Conservation (phyloP, 37 sponge, comb jelly and placozoan species). For the Cladorhizidae sp. region DNA sequence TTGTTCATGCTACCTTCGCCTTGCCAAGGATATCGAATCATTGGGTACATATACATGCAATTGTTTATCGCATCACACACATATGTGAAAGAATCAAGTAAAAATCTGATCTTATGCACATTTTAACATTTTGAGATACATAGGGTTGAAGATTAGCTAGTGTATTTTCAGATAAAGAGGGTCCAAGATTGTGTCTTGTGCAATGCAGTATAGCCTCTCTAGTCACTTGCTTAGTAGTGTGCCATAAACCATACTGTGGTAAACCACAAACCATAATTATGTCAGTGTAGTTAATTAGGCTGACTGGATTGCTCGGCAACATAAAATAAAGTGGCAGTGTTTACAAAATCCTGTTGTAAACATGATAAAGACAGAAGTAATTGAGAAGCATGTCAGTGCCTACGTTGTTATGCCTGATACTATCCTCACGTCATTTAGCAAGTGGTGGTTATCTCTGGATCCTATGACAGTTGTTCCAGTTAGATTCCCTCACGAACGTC, state of each 20-base stretch:
- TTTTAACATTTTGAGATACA: constrained; percentile 7
- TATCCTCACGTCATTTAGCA: constrained; percentile 9
- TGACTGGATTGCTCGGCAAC: constrained; percentile 6
- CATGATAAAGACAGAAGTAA: constrained; percentile 33
- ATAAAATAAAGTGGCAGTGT: constrained; percentile 29
- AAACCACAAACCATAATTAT: neutral
- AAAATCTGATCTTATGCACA: too few species aligned
- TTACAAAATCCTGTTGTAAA: constrained; percentile 24
- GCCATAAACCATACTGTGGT: neutral
- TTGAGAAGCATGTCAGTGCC: constrained; percentile 20
- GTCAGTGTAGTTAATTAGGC: neutral
- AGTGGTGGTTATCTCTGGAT: constrained; percentile 43
- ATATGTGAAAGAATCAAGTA: too few species aligned
- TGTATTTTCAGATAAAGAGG: neutral
- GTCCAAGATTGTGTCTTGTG: neutral
- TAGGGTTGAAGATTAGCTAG: neutral
- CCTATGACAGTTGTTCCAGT: constrained; percentile 22
- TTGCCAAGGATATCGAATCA: too few species aligned
- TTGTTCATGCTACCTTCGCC: too few species aligned
- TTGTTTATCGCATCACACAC: too few species aligned
- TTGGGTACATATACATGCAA: too few species aligned
- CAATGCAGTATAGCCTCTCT: neutral
- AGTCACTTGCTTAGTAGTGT: neutral
- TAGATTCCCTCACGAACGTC: constrained; percentile 31
- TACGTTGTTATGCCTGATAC: constrained; percentile 32